Conservation (phyloP, 2,113 vertebrate genomes). For the Percopsis transmontana region DNA sequence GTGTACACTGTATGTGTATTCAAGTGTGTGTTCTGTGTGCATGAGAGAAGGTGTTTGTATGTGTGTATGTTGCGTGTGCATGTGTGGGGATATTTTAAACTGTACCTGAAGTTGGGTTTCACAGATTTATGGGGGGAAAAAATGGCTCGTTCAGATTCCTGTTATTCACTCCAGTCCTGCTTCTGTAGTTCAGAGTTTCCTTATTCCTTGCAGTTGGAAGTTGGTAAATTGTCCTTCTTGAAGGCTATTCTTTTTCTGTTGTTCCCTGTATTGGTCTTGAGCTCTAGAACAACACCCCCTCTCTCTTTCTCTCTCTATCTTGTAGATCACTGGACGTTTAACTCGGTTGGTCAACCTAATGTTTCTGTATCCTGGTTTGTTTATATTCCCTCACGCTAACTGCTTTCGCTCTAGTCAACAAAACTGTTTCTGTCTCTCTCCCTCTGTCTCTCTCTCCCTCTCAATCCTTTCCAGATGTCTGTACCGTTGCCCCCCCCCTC, state of each 20-base stretch:
- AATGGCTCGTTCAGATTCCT: background rate
- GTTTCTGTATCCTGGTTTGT: slow-evolving; percentile 2
- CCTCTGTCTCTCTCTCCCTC: slow-evolving; percentile 31
- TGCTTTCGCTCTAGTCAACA: slow-evolving; percentile 1
- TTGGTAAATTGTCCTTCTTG: background rate
- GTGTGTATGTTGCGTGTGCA: background rate
- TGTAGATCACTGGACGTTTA: background rate
- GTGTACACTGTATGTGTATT: background rate
- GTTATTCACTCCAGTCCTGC: background rate
- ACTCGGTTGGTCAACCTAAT: background rate
- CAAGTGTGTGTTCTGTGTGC: background rate
- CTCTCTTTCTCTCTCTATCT: slow-evolving; percentile 1
- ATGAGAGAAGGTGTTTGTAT: background rate
- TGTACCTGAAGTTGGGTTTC: background rate
- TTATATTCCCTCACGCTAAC: background rate
- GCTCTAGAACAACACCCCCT: background rate
- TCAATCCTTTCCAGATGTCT: slow-evolving; percentile 77
- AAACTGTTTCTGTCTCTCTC: slow-evolving; percentile 25
- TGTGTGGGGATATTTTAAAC: background rate
- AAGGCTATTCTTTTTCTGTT: background rate
- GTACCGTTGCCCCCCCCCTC: slow-evolving; percentile 32
- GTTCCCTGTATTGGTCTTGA: background rate
- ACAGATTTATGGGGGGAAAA: background rate
- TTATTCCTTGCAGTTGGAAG: background rate
- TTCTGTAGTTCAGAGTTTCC: slow-evolving; percentile 12